These are phyloP conservation scores for Aethina tumida DNA, from an alignment of 1,140 invertebrate genomes.

Conservation along the genomic window DNA sequence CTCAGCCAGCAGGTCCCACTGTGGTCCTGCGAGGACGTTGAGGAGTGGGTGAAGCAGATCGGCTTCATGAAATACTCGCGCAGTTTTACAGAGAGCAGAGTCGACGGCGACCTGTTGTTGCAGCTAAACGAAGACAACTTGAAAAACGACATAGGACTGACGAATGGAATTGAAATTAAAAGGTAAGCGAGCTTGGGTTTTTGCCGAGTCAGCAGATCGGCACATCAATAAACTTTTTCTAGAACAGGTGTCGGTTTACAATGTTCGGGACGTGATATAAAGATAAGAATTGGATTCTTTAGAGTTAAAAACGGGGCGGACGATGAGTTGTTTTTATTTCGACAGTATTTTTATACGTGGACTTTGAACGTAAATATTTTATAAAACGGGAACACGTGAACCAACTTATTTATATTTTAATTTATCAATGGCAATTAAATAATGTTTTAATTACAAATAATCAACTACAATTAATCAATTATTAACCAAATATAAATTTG, in stretches of 20 bases:
- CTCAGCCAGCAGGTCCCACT: constrained; percentile 95
- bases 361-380: too few relatives aligned
- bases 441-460: neutral
- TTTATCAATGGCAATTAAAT: neutral
- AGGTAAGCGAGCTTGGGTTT: constrained; percentile 52
- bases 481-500: constrained; percentile 8
- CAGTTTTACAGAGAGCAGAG: constrained; percentile 82
- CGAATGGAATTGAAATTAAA: constrained; percentile 86
- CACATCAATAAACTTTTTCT: too few relatives aligned
- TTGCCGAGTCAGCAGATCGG: too few relatives aligned
- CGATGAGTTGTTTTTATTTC: too few relatives aligned
- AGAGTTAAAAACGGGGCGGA: too few relatives aligned
- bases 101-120: constrained; percentile 95
- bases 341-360: too few relatives aligned
- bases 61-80: constrained; percentile 78
- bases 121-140: constrained; percentile 90
- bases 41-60: constrained; percentile 97
- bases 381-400: too few relatives aligned
- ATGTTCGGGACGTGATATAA: too few relatives aligned
- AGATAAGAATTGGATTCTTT: too few relatives aligned
- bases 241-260: too few relatives aligned
- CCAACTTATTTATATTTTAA: too few relatives aligned
- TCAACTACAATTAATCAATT: neutral
- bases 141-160: constrained; percentile 82
- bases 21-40: constrained; percentile 94